phyloP scores from a whole-genome alignment of 2,797 vertebrate genomes.

The Falco columbarius region DNA sequence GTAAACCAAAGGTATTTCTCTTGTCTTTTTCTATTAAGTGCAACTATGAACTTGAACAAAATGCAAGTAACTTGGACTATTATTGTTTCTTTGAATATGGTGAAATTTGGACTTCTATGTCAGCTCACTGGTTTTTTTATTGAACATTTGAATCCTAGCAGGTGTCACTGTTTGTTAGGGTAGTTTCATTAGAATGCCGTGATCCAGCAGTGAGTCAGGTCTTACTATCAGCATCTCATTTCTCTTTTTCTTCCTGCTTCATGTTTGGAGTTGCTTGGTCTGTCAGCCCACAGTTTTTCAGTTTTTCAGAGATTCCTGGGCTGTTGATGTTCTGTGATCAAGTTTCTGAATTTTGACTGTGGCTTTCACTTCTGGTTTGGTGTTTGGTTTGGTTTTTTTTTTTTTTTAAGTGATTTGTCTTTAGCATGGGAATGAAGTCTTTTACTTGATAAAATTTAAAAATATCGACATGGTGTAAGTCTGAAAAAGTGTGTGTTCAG shows the following conservation, averaged over 20 bases:
- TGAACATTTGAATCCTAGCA: neutral
- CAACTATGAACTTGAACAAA: neutral
- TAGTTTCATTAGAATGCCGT: neutral
- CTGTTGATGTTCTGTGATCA: neutral
- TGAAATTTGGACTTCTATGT: neutral
- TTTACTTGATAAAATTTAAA: neutral
- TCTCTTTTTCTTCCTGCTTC: neutral
- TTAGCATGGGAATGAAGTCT: neutral
- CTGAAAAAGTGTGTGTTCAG: neutral
- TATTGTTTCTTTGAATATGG: neutral
- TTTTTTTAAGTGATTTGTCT: neutral
- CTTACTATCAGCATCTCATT: neutral
- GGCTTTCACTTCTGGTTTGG: neutral
- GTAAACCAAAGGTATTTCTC: conserved; percentile 60
- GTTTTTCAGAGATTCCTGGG: neutral
- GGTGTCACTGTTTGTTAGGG: neutral
- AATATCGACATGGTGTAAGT: accelerated
- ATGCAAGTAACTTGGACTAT: accelerated
- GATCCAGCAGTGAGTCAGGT: neutral
- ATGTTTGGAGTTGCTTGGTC: neutral
- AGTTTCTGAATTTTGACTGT: neutral
- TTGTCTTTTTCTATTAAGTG: neutral
- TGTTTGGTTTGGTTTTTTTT: too few relatives aligned
- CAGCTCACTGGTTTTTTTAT: neutral
- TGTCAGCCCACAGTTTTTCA: neutral